Percentiles rank a stretch among this genome's conserved stretches.
Conservation (phyloP, 2,113 vertebrate species). For the Xenopus tropicalis region DNA sequence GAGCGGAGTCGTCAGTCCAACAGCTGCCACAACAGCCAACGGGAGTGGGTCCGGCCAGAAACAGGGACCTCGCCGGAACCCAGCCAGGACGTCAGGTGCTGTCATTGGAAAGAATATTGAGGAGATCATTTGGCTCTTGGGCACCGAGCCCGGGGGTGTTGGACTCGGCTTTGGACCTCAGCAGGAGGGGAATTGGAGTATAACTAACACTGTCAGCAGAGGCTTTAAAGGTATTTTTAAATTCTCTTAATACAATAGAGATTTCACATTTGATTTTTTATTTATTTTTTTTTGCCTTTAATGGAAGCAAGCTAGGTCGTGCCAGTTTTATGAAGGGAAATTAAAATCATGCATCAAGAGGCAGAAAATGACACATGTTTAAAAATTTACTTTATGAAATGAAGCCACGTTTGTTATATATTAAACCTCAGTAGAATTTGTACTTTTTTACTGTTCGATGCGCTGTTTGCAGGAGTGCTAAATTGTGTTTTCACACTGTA, state of each 20-base stretch:
- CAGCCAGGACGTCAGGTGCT: slow-evolving; percentile 55
- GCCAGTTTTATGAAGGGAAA: neutral
- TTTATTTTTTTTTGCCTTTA: neutral
- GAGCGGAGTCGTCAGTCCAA: neutral
- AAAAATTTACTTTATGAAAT: neutral
- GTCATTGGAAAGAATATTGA: slow-evolving; percentile 46
- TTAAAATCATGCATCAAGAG: neutral
- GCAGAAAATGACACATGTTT: too few relatives aligned
- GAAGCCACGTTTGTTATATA: neutral
- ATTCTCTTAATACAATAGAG: slow-evolving; percentile 37
- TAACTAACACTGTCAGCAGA: slow-evolving; percentile 39
- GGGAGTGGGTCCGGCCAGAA: slow-evolving; percentile 1
- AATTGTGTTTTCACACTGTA: too few relatives aligned
- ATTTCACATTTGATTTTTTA: slow-evolving; percentile 5
- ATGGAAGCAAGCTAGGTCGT: neutral
- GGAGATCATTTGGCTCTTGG: slow-evolving; percentile 50
- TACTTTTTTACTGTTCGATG: neutral
- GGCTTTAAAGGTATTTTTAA: slow-evolving; percentile 45
- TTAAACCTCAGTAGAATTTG: neutral
- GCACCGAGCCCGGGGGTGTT: slow-evolving; percentile 48
- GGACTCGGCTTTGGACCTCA: slow-evolving; percentile 51
- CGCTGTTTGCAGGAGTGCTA: too few relatives aligned
- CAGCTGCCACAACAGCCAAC: slow-evolving; percentile 2
- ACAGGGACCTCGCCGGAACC: slow-evolving; percentile 28
- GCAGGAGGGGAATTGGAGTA: slow-evolving; percentile 50